Evolutionary conservation across 2,797 vertebrate genomes (phyloP), one percentile per base, ranked within the genome.

Genomic region (Pterois miles): DNA sequence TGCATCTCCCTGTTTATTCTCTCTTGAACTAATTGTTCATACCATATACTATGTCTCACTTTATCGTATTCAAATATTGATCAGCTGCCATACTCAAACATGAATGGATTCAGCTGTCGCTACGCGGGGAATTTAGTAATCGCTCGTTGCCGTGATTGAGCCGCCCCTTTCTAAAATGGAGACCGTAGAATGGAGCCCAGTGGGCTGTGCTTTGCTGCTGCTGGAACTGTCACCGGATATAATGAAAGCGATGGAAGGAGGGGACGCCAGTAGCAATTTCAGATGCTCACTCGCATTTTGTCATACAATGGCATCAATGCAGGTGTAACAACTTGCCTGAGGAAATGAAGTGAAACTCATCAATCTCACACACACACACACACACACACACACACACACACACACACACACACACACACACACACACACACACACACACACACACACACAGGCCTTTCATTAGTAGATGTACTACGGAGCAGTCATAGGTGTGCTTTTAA

Each of bases 131-230:
- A 22, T 74, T 48, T 18, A 43, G 59, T 67, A 54, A 81, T 66
- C 1, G 16, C 27, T 65, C 54, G 46, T 80, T 40, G 4, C 2
- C 5, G 33, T 38, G 71, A 85, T 82, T 53, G 77, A 80, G 74
- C 68, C 67, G 14, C n/a, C 22, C 8, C 46, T 70, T 16, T 74
- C 59, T 48, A 31, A 72, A 82, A 81, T 38, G 70, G 72, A 81
- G 58, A 13, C 14, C 6, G 11, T 13, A 6, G 27, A 66, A 36
- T 13, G 38, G 31, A 64, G 36, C 46, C 58, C 60, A 7, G 6
- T 4, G 23, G 77, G 54, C 16, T 3, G 20, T 31, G 79, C 34
- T 76, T 72, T 65, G 68, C 52, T 9, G 57, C 60, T 59, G 53
- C 68, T 62, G 34, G 14, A 71, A 20, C 34, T 81, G 74, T 84